Evolutionary conservation across 2,888 invertebrate species (phyloP).

Genomic region (Quadroppia sp.): DNA sequence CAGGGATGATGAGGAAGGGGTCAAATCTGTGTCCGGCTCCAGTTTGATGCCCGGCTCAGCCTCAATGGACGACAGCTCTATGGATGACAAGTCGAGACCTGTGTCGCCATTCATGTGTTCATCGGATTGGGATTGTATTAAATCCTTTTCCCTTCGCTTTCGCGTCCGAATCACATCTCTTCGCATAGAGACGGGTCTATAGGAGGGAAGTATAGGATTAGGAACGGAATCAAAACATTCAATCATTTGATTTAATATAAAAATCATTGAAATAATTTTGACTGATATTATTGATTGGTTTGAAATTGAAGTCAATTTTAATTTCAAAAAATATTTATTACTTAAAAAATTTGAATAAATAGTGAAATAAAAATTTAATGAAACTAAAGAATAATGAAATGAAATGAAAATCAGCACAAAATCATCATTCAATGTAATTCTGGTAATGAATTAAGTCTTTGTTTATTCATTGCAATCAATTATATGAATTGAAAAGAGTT

Average conservation of each 20-base stretch:
- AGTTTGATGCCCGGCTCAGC: background rate
- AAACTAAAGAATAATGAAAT: background rate
- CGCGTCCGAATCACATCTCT: slow-evolving; percentile 38
- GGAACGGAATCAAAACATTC: background rate
- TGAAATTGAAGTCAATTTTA: background rate
- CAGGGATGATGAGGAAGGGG: background rate
- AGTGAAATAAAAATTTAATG: background rate
- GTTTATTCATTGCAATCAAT: no score
- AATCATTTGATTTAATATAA: background rate
- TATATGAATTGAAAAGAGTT: background rate
- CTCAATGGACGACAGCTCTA: background rate
- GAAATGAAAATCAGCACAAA: slow-evolving; percentile 5
- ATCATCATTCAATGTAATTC: slow-evolving; percentile 10
- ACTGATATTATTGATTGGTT: slow-evolving; percentile 6
- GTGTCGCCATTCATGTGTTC: background rate
- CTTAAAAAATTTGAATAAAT: background rate
- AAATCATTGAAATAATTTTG: background rate
- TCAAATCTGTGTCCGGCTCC: background rate
- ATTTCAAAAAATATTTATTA: background rate
- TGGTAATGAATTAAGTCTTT: slow-evolving; percentile 15
- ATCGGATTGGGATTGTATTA: background rate
- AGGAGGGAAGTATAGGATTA: background rate
- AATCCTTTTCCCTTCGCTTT: slow-evolving; percentile 31
- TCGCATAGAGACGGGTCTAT: slow-evolving; percentile 39
- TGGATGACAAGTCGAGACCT: slow-evolving; percentile 6